These are phyloP conservation scores for Limosa lapponica DNA, from an alignment of 2,797 vertebrate genomes.

Conservation along the genomic window DNA sequence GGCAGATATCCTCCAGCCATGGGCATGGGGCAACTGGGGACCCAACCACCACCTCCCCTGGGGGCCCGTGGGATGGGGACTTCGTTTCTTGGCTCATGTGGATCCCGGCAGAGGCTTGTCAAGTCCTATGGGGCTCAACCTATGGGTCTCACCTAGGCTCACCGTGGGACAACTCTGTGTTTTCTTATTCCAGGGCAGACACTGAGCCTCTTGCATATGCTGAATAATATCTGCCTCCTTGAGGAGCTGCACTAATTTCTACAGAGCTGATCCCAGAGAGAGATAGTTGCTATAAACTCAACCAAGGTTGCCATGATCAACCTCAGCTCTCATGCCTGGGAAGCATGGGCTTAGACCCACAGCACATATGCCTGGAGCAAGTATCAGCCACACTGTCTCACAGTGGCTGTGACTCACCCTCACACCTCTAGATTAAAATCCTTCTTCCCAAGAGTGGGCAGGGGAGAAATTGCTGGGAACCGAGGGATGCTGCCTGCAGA, in stretches of 20 bases:
- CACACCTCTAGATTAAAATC: not conserved
- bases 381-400: not conserved
- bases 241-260: not conserved
- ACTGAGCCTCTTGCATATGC: accelerated
- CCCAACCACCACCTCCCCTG: not conserved
- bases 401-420: not conserved
- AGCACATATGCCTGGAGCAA: not conserved
- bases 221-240: not conserved
- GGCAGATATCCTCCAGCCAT: not conserved
- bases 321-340: not conserved
- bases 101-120: not conserved
- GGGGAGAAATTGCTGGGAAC: not conserved
- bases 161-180: accelerated
- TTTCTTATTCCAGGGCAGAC: not conserved
- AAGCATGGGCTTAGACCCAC: not conserved
- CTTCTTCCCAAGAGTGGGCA: not conserved
- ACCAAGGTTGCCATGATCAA: not conserved
- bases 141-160: not conserved
- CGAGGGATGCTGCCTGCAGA: accelerated
- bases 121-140: accelerated
- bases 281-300: not conserved
- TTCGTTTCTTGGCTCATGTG: accelerated
- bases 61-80: accelerated
- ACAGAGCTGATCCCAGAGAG: accelerated
- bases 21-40: not conserved